Conservation (phyloP, 2,113 vertebrate species). For the Leuciscus idus region DNA sequence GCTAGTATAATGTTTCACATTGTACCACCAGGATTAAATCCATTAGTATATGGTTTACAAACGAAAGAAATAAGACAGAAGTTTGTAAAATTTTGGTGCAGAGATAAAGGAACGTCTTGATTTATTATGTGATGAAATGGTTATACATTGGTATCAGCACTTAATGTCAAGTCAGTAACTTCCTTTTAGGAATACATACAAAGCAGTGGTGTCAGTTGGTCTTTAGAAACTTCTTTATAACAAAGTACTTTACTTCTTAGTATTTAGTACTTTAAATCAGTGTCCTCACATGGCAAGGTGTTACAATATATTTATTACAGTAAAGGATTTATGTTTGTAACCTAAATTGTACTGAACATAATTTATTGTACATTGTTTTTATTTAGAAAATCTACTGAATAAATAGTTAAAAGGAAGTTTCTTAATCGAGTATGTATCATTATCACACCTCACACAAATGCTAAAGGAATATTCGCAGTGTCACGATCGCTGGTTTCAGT, state of each 20-base stretch:
- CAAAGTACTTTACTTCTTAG: too few species aligned
- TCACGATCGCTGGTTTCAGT: too few species aligned
- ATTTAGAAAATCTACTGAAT: background rate
- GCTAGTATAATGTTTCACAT: slow-evolving; percentile 56
- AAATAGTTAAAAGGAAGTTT: background rate
- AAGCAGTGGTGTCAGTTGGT: background rate
- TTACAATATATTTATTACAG: background rate
- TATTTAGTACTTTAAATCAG: background rate
- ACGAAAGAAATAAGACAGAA: slow-evolving; percentile 59
- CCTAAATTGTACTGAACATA: background rate
- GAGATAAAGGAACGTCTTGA: slow-evolving; percentile 3
- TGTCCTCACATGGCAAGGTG: background rate
- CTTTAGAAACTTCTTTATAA: background rate
- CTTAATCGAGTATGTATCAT: background rate
- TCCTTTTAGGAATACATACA: slow-evolving; percentile 63
- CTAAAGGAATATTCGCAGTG: background rate
- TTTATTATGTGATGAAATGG: background rate
- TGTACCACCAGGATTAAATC: slow-evolving; percentile 58
- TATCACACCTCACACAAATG: background rate
- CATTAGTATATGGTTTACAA: slow-evolving; percentile 66
- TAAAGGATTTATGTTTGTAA: background rate
- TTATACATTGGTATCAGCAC: background rate
- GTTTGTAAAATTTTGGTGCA: slow-evolving; percentile 27
- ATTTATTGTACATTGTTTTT: background rate
- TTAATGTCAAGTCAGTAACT: slow-evolving; percentile 56